Base-by-base conservation (phyloP, 2,888 invertebrate genomes). In the Horisme vitalbata region DNA sequence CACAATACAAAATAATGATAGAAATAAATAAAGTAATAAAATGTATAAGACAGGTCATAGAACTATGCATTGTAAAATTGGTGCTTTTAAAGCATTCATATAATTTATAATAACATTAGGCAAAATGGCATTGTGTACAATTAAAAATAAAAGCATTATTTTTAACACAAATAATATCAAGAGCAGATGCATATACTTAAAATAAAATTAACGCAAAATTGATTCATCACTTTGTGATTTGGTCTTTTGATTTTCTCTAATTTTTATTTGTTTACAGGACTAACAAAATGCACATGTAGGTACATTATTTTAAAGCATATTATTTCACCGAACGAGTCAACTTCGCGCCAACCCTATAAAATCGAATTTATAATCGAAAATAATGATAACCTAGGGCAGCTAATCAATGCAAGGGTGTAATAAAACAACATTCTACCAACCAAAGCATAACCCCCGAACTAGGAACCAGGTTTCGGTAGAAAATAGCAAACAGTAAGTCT, bases 81-180 rank as follows among this genome's bases (percentile, higher is more conserved):
- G 87, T 89, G 89, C 88, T 89, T 89, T 89, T 88, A 79, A 89
- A 89, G 89, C 88, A 88, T 88, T 82, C 80, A 81, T 87, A 87
- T 87, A 88, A 89, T 87, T 86, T 87, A 86, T 86, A 85, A 87
- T 88, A 88, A 89, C 84, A 88, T 86, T 89, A 88, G 87, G 89
- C 89, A 89, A 88, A 88, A 89, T 88, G 89, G 89, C 89, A 88
- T 83, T 86, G 87, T 86, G 86, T 86, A 84, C 79, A 85, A 47
- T 83, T 85, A 82, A 85, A 84, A 86, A 85, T 86, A 88, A 86
- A 88, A 86, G 84, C 83, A 82, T 80, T 81, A 82, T 75, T 81
- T 82, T 81, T 77, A 85, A 86, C 77, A 84, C 77, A 83, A 86
- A 84, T 87, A 87, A 86, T 88, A 87, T 88, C 88, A 86, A 83